These are phyloP conservation scores for Chrysocyon brachyurus DNA, from an alignment of 2,797 vertebrate species.

Conservation along the genomic window DNA sequence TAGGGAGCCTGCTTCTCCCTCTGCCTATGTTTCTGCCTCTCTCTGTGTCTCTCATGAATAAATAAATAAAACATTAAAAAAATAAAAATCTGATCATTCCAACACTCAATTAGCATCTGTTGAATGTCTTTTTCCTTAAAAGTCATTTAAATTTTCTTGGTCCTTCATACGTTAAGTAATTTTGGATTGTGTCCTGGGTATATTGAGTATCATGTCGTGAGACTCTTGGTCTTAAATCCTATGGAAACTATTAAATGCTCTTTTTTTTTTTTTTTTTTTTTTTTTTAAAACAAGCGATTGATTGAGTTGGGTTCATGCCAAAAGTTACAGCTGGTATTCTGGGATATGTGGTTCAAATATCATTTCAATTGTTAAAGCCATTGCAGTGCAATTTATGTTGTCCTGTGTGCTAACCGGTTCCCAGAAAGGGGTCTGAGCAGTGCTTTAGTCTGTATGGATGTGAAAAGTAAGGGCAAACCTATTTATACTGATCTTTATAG, in stretches of 20 bases:
- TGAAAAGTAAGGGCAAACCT: background rate
- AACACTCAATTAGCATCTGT: background rate
- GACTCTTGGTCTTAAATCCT: background rate
- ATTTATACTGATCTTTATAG: background rate
- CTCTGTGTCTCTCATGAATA: too few relatives aligned
- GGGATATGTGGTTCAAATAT: background rate
- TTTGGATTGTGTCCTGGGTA: background rate
- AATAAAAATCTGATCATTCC: background rate
- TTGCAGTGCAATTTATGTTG: background rate
- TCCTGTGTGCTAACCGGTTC: background rate
- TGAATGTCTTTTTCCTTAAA: background rate
- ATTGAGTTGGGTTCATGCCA: background rate
- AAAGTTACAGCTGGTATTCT: background rate
- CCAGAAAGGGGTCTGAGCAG: background rate
- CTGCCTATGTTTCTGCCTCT: too few relatives aligned
- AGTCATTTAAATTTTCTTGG: background rate
- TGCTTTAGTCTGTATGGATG: background rate
- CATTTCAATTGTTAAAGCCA: background rate
- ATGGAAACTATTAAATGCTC: background rate
- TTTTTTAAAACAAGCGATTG: background rate
- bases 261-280: background rate
- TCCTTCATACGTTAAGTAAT: background rate
- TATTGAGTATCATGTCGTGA: background rate
- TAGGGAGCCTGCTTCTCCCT: too few relatives aligned
- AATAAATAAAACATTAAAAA: too few relatives aligned